Evolutionary conservation across 2,113 vertebrate species (phyloP).

Genomic region (Melanostigma gelatinosum): DNA sequence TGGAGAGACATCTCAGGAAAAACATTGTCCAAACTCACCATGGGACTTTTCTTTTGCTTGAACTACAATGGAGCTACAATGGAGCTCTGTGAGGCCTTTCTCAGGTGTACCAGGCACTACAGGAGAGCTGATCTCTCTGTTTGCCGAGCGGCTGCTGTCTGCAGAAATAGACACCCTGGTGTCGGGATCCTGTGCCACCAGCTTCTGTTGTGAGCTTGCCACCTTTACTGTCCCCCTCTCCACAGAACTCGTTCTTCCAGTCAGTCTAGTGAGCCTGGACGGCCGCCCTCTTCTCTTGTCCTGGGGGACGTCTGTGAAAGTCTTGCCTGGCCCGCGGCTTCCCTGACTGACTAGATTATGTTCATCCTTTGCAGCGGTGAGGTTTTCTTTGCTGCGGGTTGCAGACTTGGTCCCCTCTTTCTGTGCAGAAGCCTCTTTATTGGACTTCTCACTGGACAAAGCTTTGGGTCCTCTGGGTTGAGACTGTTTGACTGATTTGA

Average conservation of each 20-base stretch:
- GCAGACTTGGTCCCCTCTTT: slow-evolving; percentile 82
- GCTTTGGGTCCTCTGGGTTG: slow-evolving; percentile 86
- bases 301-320: slow-evolving; percentile 75
- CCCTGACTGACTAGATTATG: slow-evolving; percentile 78
- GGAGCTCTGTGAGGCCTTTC: slow-evolving; percentile 26
- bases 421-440: slow-evolving; percentile 83
- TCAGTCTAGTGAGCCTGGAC: slow-evolving; percentile 80
- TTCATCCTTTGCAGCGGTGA: slow-evolving; percentile 83
- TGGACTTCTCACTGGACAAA: slow-evolving; percentile 80
- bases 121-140: slow-evolving; percentile 44
- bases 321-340: slow-evolving; percentile 77
- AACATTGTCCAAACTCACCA: slow-evolving; percentile 47
- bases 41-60: slow-evolving; percentile 57
- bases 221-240: slow-evolving; percentile 72
- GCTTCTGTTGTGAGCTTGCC: slow-evolving; percentile 51
- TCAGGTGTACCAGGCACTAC: slow-evolving; percentile 31
- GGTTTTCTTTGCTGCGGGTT: slow-evolving; percentile 83
- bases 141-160: slow-evolving; percentile 38
- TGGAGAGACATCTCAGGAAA: neutral
- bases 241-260: slow-evolving; percentile 76
- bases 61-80: slow-evolving; percentile 1
- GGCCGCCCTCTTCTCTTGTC: slow-evolving; percentile 86
- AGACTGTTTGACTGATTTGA: slow-evolving; percentile 86
- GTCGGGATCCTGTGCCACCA: slow-evolving; percentile 9
- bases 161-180: slow-evolving; percentile 25